Evolutionary conservation across 2,113 vertebrate genomes (phyloP).

Genomic region (Morone chrysops): DNA sequence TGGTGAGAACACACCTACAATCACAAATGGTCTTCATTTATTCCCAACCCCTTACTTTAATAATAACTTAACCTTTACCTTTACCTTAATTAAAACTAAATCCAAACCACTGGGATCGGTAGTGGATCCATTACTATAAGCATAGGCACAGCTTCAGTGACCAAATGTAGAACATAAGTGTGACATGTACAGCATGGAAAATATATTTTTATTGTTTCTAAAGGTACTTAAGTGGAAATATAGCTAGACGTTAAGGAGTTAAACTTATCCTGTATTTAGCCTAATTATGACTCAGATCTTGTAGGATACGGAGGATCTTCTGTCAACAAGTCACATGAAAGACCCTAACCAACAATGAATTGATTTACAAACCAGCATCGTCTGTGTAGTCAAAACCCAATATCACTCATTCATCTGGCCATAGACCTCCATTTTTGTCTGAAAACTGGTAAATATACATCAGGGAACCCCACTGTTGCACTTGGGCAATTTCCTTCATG

Average conservation of each 20-base stretch:
- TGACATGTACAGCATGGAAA: not conserved
- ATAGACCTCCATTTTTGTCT: not conserved
- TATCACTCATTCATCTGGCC: not conserved
- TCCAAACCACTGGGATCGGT: not conserved
- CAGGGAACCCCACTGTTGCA: not conserved
- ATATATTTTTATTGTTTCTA: not conserved
- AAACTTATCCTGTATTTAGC: not conserved
- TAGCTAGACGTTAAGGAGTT: not conserved
- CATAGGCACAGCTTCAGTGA: not conserved
- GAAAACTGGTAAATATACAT: not conserved
- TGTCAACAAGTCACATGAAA: not conserved
- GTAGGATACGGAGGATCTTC: not conserved
- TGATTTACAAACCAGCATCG: not conserved
- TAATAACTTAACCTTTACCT: not conserved
- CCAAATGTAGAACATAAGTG: not conserved
- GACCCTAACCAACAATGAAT: not conserved
- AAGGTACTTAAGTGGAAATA: not conserved
- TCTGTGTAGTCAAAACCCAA: not conserved
- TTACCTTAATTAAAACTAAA: not conserved
- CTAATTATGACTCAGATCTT: not conserved
- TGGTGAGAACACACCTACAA: conserved; percentile 86
- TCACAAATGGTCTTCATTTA: conserved; percentile 2
- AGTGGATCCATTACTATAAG: not conserved
- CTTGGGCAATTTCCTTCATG: not conserved
- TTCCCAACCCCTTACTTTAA: not conserved